These are phyloP conservation scores for Odobenus rosmarus DNA, from an alignment of 2,113 vertebrate species.

Conservation along the genomic window DNA sequence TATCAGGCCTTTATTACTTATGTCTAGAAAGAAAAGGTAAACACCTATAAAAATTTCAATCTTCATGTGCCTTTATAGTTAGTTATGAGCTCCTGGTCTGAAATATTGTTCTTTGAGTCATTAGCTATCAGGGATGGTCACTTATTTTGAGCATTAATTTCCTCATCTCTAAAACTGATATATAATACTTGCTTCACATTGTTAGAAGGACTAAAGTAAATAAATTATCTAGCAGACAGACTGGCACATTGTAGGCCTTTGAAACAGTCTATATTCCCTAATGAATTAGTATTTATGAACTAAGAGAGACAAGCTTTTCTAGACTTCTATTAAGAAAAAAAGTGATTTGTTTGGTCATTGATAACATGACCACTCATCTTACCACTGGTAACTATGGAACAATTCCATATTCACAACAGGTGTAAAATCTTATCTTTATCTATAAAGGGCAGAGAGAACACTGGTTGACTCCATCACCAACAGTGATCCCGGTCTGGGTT, in stretches of 20 bases:
- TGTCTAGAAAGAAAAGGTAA: neutral
- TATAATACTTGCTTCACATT: neutral
- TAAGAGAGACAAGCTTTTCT: neutral
- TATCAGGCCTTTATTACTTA: neutral
- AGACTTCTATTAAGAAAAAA: neutral
- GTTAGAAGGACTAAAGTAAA: neutral
- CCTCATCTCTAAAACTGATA: neutral
- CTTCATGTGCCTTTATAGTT: neutral
- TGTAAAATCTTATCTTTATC: neutral
- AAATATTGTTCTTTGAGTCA: neutral
- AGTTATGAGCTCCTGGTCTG: neutral
- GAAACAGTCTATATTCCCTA: neutral
- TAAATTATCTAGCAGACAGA: neutral
- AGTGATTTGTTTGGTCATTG: neutral
- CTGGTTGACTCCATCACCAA: neutral
- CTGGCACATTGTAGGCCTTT: neutral
- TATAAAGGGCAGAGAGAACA: neutral
- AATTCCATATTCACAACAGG: neutral
- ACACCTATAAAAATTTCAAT: neutral
- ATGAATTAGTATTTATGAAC: neutral
- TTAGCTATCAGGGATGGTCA: neutral
- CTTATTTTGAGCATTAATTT: neutral
- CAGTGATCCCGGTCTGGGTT: neutral
- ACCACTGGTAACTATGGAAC: neutral
- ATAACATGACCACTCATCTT: neutral